These are phyloP conservation scores for Pseudochirops cupreus DNA, from an alignment of 2,797 vertebrate genomes.

Conservation along the genomic window DNA sequence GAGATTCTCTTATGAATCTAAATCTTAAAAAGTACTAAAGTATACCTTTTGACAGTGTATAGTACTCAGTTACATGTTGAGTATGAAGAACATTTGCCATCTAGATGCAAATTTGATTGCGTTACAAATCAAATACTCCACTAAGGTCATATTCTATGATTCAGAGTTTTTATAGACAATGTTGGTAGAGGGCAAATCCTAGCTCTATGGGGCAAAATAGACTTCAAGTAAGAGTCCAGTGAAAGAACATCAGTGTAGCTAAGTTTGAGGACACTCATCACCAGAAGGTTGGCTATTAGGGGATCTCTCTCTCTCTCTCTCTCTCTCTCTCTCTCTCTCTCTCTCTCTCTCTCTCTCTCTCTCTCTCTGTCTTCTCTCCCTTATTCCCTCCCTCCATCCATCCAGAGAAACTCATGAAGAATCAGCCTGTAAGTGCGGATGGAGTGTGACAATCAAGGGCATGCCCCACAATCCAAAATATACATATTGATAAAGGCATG, in stretches of 20 bases:
- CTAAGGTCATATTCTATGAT: not conserved
- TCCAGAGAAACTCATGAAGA: not conserved
- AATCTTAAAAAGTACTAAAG: conserved; percentile 46
- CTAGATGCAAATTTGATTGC: conserved; percentile 37
- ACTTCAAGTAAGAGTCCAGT: not conserved
- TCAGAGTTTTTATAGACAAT: not conserved
- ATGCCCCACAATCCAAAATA: not conserved
- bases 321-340: not conserved
- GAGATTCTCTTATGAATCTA: conserved; percentile 42
- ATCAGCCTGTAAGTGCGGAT: not conserved
- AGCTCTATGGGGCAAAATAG: not conserved
- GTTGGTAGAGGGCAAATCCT: not conserved
- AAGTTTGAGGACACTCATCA: not conserved
- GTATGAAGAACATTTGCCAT: conserved; percentile 39
- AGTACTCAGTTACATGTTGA: conserved; percentile 21
- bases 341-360: too few species aligned
- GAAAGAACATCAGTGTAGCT: not conserved
- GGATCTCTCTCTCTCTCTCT: not conserved
- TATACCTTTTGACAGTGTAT: conserved; percentile 34
- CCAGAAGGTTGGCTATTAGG: not conserved
- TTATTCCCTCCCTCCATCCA: not conserved
- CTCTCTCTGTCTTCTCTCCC: too few species aligned
- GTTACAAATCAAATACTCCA: not conserved
- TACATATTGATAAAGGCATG: not conserved
- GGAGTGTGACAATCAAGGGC: not conserved